Conservation (phyloP, 2,113 vertebrate species). For the Gadus chalcogrammus region DNA sequence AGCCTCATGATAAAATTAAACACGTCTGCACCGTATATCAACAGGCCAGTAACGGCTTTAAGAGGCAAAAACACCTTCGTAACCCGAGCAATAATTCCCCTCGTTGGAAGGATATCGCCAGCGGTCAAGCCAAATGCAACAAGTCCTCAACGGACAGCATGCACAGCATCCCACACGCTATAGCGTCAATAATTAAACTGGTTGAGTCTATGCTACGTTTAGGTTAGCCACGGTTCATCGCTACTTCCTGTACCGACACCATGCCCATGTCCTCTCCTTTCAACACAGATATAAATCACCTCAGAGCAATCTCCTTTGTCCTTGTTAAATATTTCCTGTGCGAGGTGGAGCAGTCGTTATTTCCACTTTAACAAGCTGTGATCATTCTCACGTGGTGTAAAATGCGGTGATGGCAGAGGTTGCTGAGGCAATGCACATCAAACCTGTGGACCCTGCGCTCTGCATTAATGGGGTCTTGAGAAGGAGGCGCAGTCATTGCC, state of each 20-base stretch:
- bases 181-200: no score
- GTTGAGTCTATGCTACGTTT: no score
- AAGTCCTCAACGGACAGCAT: no score
- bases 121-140: no score
- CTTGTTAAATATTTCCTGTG: conserved; percentile 76
- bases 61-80: no score
- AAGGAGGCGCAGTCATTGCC: conserved; percentile 50
- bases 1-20: no score
- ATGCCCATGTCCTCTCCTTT: conserved; percentile 53
- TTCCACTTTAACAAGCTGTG: conserved; percentile 71
- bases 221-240: conserved; percentile 44
- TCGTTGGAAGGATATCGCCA: no score
- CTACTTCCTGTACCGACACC: conserved; percentile 38
- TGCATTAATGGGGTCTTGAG: conserved; percentile 68
- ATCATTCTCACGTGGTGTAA: conserved; percentile 70
- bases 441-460: conserved; percentile 51
- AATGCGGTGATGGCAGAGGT: conserved; percentile 68
- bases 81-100: no score
- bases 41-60: no score
- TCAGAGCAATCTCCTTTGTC: conserved; percentile 66
- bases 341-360: conserved; percentile 72
- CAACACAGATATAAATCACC: conserved; percentile 63
- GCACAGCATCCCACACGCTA: no score
- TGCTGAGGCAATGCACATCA: conserved; percentile 62
- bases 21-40: no score